Evolutionary conservation across 2,113 vertebrate species (phyloP).

Genomic region (Coracopsis vasa): DNA sequence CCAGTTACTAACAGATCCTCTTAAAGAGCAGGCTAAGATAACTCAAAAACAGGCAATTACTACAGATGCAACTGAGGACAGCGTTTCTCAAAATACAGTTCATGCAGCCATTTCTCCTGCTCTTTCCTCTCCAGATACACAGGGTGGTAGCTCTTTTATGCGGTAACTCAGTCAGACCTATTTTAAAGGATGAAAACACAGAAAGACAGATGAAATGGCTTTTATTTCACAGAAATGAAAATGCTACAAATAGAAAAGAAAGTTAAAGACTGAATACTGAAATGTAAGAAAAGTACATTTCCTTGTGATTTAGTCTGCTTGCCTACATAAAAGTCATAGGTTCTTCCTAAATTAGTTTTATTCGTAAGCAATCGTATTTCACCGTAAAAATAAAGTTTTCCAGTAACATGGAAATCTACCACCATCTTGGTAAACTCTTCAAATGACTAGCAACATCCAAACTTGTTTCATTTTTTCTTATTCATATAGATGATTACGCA

Average conservation of each 20-base stretch:
- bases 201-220: neutral
- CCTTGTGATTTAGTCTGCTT: neutral
- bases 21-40: neutral
- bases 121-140: neutral
- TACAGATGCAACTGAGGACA: neutral
- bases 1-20: neutral
- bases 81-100: neutral
- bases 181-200: neutral
- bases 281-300: neutral
- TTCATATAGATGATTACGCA: neutral
- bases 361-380: neutral
- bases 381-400: neutral
- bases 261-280: neutral
- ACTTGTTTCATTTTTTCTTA: neutral
- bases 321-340: neutral
- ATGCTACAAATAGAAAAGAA: neutral
- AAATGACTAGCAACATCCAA: neutral
- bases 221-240: neutral
- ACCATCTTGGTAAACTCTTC: neutral
- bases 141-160: neutral
- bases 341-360: neutral
- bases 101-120: neutral
- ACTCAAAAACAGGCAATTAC: neutral
- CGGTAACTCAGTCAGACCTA: neutral
- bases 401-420: neutral